Percentiles rank a stretch among this genome's conserved stretches.
These are phyloP conservation scores for Dasypogon diadema DNA, from an alignment of 2,888 invertebrate species.

Conservation along the genomic window DNA sequence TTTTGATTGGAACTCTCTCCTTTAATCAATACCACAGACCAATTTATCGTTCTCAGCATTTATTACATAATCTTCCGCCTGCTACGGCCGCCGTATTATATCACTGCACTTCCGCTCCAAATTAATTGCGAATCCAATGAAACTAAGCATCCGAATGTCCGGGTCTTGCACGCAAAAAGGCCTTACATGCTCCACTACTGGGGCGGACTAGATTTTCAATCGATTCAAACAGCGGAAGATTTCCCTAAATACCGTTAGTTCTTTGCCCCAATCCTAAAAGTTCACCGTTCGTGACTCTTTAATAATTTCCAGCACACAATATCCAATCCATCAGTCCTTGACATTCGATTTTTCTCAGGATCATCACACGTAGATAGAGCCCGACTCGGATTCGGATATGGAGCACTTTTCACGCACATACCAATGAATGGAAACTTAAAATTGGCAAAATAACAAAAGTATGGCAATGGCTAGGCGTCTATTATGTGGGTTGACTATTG, in stretches of 20 bases:
- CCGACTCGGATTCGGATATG: background rate
- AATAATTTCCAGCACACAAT: background rate
- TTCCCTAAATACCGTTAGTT: background rate
- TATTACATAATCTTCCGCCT: no score
- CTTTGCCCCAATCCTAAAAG: background rate
- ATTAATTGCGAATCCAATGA: no score
- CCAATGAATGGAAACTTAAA: constrained; percentile 15
- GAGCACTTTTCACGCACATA: constrained; percentile 34
- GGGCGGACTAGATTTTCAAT: no score
- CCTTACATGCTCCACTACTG: no score
- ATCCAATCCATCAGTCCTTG: constrained; percentile 3
- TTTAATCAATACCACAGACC: background rate
- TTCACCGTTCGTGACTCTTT: background rate
- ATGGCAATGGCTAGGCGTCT: background rate
- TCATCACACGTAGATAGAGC: background rate
- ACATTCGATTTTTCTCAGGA: constrained; percentile 11
- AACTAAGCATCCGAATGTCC: no score
- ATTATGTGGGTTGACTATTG: background rate
- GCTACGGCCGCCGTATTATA: no score
- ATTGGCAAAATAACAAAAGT: background rate
- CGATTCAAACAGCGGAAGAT: background rate
- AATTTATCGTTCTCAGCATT: no score
- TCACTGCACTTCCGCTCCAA: no score
- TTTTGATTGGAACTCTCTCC: background rate
- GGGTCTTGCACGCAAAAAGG: no score